These are phyloP conservation scores for Ceratina australensis DNA, from an alignment of 1,140 invertebrate genomes.

Conservation along the genomic window DNA sequence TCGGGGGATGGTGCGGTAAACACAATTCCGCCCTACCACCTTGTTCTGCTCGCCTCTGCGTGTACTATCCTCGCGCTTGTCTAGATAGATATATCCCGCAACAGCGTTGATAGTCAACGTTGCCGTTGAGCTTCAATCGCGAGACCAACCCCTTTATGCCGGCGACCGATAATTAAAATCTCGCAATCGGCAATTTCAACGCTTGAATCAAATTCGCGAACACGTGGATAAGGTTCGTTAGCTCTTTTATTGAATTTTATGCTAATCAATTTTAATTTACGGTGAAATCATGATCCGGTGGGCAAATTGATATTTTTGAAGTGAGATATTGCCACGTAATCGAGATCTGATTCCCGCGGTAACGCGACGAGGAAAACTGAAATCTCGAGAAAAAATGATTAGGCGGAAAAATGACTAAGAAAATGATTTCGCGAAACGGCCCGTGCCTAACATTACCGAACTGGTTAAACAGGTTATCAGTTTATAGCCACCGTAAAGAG, in stretches of 20 bases:
- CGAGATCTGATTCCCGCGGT: neutral
- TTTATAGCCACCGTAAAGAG: constrained; percentile 76
- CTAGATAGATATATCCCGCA: constrained; percentile 3
- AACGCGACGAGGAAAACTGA: neutral
- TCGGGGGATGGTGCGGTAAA: constrained; percentile 69
- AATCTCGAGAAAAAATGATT: constrained; percentile 9
- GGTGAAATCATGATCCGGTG: neutral
- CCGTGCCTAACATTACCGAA: constrained; percentile 56
- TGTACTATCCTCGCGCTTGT: constrained; percentile 43
- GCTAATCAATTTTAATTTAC: neutral
- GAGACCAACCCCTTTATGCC: constrained; percentile 18
- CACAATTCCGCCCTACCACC: constrained; percentile 64
- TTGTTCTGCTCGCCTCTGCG: constrained; percentile 30
- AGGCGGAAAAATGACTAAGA: constrained; percentile 64
- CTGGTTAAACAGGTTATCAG: constrained; percentile 77
- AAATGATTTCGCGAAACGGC: constrained; percentile 70
- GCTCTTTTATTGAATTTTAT: neutral
- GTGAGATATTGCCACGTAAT: neutral
- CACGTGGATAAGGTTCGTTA: neutral
- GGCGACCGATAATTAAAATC: constrained; percentile 33
- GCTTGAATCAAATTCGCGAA: neutral
- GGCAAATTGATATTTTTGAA: neutral
- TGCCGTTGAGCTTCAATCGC: constrained; percentile 39
- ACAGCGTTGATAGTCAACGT: constrained; percentile 49
- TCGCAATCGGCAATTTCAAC: neutral